These are phyloP conservation scores for Myotis findleyi DNA, from an alignment of 2,797 vertebrate genomes.

Conservation along the genomic window DNA sequence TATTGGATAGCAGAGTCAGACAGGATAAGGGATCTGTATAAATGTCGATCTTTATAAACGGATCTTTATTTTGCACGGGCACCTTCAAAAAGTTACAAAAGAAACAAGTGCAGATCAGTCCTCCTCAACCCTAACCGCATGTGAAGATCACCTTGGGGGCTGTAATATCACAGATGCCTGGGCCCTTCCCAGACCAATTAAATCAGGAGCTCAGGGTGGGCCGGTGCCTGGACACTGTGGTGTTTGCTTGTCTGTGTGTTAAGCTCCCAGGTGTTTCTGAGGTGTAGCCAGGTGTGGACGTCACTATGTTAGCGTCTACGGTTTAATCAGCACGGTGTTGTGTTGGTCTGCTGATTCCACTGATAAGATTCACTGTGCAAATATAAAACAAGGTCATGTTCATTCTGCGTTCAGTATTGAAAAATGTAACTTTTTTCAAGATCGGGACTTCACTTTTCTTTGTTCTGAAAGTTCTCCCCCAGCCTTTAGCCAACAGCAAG, in stretches of 20 bases:
- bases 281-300: background rate
- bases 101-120: background rate
- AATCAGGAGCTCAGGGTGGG: background rate
- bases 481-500: background rate
- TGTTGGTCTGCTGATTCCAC: background rate
- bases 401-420: background rate
- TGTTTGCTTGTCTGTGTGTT: background rate
- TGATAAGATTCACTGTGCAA: conserved; percentile 41
- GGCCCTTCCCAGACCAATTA: background rate
- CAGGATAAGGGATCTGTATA: background rate
- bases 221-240: background rate
- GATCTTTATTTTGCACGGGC: background rate
- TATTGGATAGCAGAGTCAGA: background rate
- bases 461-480: conserved; percentile 5
- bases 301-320: background rate
- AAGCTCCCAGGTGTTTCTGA: background rate
- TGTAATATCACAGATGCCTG: background rate
- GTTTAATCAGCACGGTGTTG: background rate
- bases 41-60: background rate
- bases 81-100: background rate
- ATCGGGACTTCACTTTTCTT: background rate
- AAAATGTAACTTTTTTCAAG: background rate
- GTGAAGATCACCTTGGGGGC: background rate
- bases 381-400: conserved; percentile 15
- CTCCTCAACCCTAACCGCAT: background rate